Base-by-base conservation (phyloP, 2,113 vertebrate species). In the Halcyon senegalensis region DNA sequence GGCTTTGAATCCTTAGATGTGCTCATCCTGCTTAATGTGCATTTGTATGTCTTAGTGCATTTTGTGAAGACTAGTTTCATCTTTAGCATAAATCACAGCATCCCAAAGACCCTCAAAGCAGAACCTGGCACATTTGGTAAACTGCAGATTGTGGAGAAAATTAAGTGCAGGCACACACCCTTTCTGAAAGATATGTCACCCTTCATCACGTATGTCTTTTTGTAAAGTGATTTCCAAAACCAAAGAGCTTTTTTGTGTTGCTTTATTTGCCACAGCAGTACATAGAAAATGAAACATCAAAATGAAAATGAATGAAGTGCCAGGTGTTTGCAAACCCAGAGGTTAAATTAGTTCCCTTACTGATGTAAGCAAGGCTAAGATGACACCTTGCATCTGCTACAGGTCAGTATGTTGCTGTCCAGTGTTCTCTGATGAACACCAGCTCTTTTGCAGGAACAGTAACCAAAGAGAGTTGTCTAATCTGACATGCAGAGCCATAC, bases 361-460 rank as follows among this genome's bases (percentile, higher is more conserved):
- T 31, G 24, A 16, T 28, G 44, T 28, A 46, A 51, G 13, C 41
- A 70, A 60, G 13, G 18, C 19, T 67, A 35, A n/a, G 39, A 60
- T 18, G 30, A 28, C 46, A 46, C 30, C 8, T 20, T 2, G 43
- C 12, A 13, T 46, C 33, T 20, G 21, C 13, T 51, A 11, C 15
- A 39, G 25, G 23, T 37, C n/a, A 13, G 20, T 39, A 30, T 0
- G 0, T 1, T 63, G 24, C 28, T 39, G 41, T 23, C 4, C 11
- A 11, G 9, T 3, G 30, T 43, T 76, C 11, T 41, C 3, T 3
- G 55, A 73, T 5, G 1, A 41, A 33, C 23, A 43, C 24, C 25
- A 53, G 23, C 23, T 53, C 12, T 43, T 53, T 74, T 50, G 21
- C 33, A 24, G 53, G 53, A 86, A n/a, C 50, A 67, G 30, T 28